These are phyloP conservation scores for Micropterix aruncella DNA, from an alignment of 2,888 invertebrate species.

Conservation along the genomic window DNA sequence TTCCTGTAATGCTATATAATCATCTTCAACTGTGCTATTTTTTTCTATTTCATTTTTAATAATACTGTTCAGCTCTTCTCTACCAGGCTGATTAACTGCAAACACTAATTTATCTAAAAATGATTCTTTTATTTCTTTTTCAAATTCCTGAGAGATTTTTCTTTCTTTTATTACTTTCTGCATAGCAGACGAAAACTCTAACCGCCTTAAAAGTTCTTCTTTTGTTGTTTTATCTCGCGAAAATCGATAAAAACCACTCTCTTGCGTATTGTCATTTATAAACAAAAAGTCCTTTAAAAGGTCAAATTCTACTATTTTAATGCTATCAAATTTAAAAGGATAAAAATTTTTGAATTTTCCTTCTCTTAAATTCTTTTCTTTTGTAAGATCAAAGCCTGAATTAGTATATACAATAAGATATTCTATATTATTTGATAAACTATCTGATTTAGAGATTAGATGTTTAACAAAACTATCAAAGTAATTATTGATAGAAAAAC, in stretches of 20 bases:
- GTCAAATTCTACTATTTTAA: conserved; percentile 12
- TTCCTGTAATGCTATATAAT: conserved; percentile 14
- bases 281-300: conserved; percentile 13
- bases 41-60: conserved; percentile 15
- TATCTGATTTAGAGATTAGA: conserved; percentile 10
- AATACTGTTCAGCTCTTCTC: conserved; percentile 14
- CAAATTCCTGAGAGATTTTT: conserved; percentile 11
- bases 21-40: conserved; percentile 9
- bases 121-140: conserved; percentile 13
- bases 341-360: conserved; percentile 10
- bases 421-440: conserved; percentile 12
- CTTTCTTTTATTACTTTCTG: conserved; percentile 13
- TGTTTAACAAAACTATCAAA: conserved; percentile 15
- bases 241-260: conserved; percentile 13
- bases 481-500: conserved; percentile 13
- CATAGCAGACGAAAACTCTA: conserved; percentile 14
- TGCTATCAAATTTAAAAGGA: conserved; percentile 14
- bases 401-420: conserved; percentile 15
- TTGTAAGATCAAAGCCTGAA: conserved; percentile 13
- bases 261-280: conserved; percentile 12
- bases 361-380: conserved; percentile 12
- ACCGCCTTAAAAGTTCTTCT: conserved; percentile 14
- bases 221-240: conserved; percentile 13
- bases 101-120: conserved; percentile 15
- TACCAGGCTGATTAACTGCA: conserved; percentile 12